Percentiles rank a stretch among this genome's conserved stretches.
These are phyloP conservation scores for Pheosia tremula DNA, from an alignment of 2,888 invertebrate genomes.

Conservation along the genomic window DNA sequence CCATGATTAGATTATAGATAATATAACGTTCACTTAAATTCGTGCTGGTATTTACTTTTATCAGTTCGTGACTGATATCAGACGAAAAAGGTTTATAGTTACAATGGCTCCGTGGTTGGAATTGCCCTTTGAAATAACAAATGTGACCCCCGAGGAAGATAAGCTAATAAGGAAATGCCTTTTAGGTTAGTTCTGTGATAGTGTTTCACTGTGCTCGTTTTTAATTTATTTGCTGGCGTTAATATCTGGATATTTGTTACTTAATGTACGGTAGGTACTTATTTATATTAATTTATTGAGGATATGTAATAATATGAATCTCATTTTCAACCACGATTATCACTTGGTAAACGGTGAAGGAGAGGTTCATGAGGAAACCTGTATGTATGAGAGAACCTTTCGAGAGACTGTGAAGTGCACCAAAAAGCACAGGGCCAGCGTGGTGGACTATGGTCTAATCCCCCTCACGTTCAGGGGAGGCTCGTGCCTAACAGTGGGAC, in stretches of 20 bases:
- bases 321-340: too few species aligned
- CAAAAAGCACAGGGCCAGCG: too few species aligned
- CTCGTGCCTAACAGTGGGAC: too few species aligned
- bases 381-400: too few species aligned
- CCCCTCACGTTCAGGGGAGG: too few species aligned
- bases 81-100: conserved; percentile 17
- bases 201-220: conserved; percentile 29
- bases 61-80: conserved; percentile 32
- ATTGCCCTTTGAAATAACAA: conserved; percentile 65
- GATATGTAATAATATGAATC: too few species aligned
- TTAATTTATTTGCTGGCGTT: neutral
- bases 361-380: too few species aligned
- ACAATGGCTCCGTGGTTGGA: conserved; percentile 67
- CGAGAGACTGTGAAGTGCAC: too few species aligned
- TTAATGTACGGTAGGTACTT: too few species aligned
- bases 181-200: conserved; percentile 55
- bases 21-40: conserved; percentile 49
- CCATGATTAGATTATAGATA: conserved; percentile 52
- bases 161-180: conserved; percentile 71
- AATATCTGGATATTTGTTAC: neutral
- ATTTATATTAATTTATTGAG: too few species aligned
- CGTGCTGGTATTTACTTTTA: conserved; percentile 27
- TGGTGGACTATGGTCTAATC: too few species aligned
- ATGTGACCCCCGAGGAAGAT: conserved; percentile 67
- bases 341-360: too few species aligned